Percentiles rank a stretch among this genome's conserved stretches.
Conservation (phyloP, 2,113 vertebrate genomes). For the Gobius niger region DNA sequence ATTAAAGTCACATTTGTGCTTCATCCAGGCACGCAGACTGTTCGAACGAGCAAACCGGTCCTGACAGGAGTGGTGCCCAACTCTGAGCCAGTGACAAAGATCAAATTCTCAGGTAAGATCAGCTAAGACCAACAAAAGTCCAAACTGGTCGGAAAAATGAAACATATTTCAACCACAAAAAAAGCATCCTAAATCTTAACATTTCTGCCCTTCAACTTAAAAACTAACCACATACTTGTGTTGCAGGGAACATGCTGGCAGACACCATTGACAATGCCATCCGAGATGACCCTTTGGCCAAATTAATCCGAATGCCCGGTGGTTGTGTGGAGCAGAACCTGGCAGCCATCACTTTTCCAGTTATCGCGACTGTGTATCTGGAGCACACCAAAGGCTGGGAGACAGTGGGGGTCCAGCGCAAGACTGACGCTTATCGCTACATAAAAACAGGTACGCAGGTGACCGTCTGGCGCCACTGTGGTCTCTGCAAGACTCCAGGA, state of each 20-base stretch:
- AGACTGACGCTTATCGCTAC: conserved; percentile 63
- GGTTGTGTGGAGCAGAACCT: conserved; percentile 94
- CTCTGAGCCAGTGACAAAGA: neutral
- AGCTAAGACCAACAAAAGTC: neutral
- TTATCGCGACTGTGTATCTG: conserved; percentile 87
- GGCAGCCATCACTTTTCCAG: conserved; percentile 81
- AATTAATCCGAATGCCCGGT: conserved; percentile 81
- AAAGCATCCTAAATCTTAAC: neutral
- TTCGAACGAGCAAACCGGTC: neutral
- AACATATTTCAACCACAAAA: neutral
- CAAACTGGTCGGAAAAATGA: neutral
- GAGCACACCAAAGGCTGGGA: conserved; percentile 82
- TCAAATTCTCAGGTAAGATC: neutral
- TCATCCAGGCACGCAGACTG: neutral
- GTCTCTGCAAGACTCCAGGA: too few relatives aligned
- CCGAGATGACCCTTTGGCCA: conserved; percentile 71
- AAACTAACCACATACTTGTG: neutral
- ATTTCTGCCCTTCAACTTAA: neutral
- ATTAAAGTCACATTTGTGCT: neutral
- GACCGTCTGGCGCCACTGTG: too few relatives aligned
- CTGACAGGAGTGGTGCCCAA: neutral
- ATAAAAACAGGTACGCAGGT: conserved; percentile 78
- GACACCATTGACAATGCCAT: conserved; percentile 80
- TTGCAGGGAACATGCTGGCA: conserved; percentile 70
- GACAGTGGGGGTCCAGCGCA: conserved; percentile 71